Evolutionary conservation across 1,140 invertebrate genomes (phyloP).

Genomic region (Triops longicaudatus): DNA sequence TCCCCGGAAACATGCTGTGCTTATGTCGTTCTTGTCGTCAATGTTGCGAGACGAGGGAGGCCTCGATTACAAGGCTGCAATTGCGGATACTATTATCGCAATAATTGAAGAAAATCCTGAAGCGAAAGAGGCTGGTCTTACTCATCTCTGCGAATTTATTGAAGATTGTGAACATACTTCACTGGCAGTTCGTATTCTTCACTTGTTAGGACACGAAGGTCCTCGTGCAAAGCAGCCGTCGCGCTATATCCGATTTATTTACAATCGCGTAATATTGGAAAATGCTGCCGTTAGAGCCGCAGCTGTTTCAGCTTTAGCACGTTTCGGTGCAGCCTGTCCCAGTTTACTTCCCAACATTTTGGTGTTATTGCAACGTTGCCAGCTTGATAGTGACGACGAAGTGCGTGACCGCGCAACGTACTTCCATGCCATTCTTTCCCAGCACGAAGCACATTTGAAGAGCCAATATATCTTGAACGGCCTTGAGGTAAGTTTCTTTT

Average conservation of each 20-base stretch:
- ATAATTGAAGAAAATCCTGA: slow-evolving; percentile 96
- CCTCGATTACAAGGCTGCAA: slow-evolving; percentile 95
- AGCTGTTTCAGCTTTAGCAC: slow-evolving; percentile 91
- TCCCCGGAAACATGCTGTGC: slow-evolving; percentile 87
- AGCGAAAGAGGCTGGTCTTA: slow-evolving; percentile 89
- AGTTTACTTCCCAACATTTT: slow-evolving; percentile 79
- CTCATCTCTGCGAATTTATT: slow-evolving; percentile 98
- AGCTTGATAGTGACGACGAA: slow-evolving; percentile 96
- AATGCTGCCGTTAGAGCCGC: slow-evolving; percentile 88
- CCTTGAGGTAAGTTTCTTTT: slow-evolving; percentile 28
- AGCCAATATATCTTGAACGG: slow-evolving; percentile 78
- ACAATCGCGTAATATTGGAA: slow-evolving; percentile 96
- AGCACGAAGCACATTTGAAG: slow-evolving; percentile 55
- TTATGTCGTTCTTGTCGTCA: slow-evolving; percentile 92
- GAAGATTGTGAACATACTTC: slow-evolving; percentile 98
- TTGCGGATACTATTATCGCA: slow-evolving; percentile 95
- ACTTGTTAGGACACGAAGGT: slow-evolving; percentile 94
- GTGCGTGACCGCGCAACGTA: slow-evolving; percentile 97
- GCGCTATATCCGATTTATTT: slow-evolving; percentile 95
- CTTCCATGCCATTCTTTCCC: slow-evolving; percentile 72
- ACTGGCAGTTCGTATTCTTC: slow-evolving; percentile 91
- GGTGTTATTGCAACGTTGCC: slow-evolving; percentile 70
- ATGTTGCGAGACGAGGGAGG: slow-evolving; percentile 98
- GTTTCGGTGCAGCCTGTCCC: slow-evolving; percentile 93
- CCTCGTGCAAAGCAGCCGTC: slow-evolving; percentile 89